Evolutionary conservation across 2,113 vertebrate genomes (phyloP).

Genomic region (Phaethornis superciliosus): DNA sequence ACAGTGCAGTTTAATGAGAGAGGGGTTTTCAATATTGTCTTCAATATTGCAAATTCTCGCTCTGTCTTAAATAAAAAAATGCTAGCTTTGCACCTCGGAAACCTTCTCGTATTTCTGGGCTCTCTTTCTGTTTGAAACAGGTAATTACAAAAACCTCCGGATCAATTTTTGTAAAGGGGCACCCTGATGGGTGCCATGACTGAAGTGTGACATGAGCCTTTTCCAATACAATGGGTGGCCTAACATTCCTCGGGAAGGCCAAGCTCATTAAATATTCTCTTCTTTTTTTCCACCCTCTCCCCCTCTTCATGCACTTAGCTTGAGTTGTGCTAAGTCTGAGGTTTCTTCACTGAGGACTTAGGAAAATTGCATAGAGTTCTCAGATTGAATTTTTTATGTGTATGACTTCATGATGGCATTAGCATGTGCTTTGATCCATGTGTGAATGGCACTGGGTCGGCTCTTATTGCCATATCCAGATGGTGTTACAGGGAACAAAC

Average conservation of each 20-base stretch:
- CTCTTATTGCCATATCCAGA: slow-evolving; percentile 97
- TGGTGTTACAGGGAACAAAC: slow-evolving; percentile 97
- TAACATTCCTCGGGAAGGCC: slow-evolving; percentile 80
- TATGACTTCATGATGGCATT: slow-evolving; percentile 87
- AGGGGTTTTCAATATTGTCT: slow-evolving; percentile 77
- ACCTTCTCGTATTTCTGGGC: slow-evolving; percentile 62
- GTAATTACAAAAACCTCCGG: slow-evolving; percentile 82
- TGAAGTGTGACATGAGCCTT: slow-evolving; percentile 84
- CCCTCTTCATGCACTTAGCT: slow-evolving; percentile 78
- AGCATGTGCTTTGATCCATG: slow-evolving; percentile 88
- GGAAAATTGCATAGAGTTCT: slow-evolving; percentile 83
- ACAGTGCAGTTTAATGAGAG: slow-evolving; percentile 81
- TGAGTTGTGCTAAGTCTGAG: slow-evolving; percentile 78
- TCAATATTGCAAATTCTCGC: slow-evolving; percentile 65
- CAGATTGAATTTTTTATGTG: slow-evolving; percentile 88
- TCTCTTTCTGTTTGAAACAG: slow-evolving; percentile 74
- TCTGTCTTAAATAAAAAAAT: slow-evolving; percentile 66
- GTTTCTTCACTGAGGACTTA: slow-evolving; percentile 82
- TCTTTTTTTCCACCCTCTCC: slow-evolving; percentile 67
- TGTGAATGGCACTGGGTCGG: slow-evolving; percentile 91
- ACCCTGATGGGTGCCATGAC: slow-evolving; percentile 82
- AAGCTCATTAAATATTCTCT: slow-evolving; percentile 84
- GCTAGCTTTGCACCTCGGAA: slow-evolving; percentile 72
- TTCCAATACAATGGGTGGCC: slow-evolving; percentile 87
- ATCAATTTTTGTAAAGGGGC: slow-evolving; percentile 85